A percentile compares a stretch with the other conserved stretches of the same genome.
Conservation (phyloP, 2,888 invertebrate genomes). For the Lypha dubia region DNA sequence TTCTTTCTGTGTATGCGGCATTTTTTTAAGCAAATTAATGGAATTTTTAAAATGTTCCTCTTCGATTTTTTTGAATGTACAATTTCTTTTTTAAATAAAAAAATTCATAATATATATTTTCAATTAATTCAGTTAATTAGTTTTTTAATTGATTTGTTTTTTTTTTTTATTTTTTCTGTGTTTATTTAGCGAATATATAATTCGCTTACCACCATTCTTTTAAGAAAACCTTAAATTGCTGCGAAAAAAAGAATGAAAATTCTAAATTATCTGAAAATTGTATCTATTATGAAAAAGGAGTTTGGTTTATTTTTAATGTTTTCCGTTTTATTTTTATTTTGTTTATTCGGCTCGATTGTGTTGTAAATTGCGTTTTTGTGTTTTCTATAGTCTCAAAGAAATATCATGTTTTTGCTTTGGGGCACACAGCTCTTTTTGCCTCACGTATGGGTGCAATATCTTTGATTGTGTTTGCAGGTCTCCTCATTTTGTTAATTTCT, state of each 20-base stretch:
- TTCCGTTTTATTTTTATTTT: background rate
- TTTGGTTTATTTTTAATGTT: conserved; percentile 3
- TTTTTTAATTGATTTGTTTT: too few species aligned
- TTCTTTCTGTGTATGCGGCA: too few species aligned
- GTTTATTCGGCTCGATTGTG: conserved; percentile 17
- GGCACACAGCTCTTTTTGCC: conserved; percentile 14
- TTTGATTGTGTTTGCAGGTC: conserved; percentile 8
- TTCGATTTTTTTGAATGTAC: too few species aligned
- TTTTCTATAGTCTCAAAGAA: conserved; percentile 25
- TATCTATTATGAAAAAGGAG: conserved; percentile 62
- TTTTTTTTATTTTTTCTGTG: too few species aligned
- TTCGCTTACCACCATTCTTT: too few species aligned
- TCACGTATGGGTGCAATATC: conserved; percentile 4
- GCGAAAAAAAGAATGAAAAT: conserved; percentile 17
- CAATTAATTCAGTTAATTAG: too few species aligned
- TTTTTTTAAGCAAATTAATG: too few species aligned
- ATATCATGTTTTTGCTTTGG: background rate
- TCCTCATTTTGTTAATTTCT: conserved; percentile 32
- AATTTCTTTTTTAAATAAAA: too few species aligned
- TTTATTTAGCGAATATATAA: too few species aligned
- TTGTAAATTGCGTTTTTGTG: conserved; percentile 57
- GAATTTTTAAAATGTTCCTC: too few species aligned
- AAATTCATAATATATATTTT: too few species aligned
- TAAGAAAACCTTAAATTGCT: conserved; percentile 14
- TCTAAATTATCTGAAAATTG: conserved; percentile 64